These are phyloP conservation scores for Thereva unica DNA, from an alignment of 2,888 invertebrate species.

Conservation along the genomic window DNA sequence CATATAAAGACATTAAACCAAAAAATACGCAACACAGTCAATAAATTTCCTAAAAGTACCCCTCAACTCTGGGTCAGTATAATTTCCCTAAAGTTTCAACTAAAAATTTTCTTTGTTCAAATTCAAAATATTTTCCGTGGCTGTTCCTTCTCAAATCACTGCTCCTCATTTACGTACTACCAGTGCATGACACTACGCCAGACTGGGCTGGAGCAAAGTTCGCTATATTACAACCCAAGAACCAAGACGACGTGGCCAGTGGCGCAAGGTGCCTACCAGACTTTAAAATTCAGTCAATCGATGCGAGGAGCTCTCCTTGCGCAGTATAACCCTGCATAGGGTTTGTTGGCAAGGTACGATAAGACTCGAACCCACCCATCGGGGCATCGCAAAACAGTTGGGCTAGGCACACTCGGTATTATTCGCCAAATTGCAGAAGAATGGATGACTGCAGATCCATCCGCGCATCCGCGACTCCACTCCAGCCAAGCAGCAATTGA, in stretches of 20 bases:
- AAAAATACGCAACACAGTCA: too few species aligned
- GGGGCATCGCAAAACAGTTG: too few species aligned
- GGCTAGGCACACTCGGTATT: conserved; percentile 1
- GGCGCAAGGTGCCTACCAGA: conserved; percentile 19
- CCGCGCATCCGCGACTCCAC: conserved; percentile 28
- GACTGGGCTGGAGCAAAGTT: conserved; percentile 22
- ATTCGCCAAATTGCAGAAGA: conserved; percentile 30
- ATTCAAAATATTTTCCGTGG: conserved; percentile 10
- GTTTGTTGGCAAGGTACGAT: too few species aligned
- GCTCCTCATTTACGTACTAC: conserved; percentile 33
- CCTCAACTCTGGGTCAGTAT: too few species aligned
- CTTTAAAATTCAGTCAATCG: conserved; percentile 31
- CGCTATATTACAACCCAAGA: conserved; percentile 20
- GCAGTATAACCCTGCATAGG: conserved; percentile 2
- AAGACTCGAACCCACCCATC: too few species aligned
- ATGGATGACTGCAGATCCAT: conserved; percentile 25
- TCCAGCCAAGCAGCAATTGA: conserved; percentile 38
- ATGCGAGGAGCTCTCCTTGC: conserved; percentile 10
- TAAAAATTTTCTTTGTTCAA: too few species aligned
- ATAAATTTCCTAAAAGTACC: too few species aligned
- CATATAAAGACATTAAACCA: too few species aligned
- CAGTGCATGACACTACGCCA: conserved; percentile 33
- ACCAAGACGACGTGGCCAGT: conserved; percentile 28
- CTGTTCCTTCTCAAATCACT: conserved; percentile 12
- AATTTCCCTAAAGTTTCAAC: too few species aligned